Evolutionary conservation across 2,113 vertebrate species (phyloP).

Genomic region (Seriola quinqueradiata): DNA sequence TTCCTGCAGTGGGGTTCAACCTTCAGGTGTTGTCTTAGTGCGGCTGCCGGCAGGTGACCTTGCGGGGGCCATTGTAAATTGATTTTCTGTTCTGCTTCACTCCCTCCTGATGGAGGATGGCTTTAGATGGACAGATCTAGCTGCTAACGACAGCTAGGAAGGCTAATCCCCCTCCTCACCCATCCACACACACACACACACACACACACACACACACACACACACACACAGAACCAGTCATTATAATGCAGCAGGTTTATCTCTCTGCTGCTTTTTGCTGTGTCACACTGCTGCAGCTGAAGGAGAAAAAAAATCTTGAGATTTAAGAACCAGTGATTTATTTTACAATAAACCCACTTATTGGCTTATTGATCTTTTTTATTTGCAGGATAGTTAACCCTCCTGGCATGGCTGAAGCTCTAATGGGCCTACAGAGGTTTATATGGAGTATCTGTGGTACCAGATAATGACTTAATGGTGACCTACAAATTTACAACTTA

Average conservation of each 20-base stretch:
- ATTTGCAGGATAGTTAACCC: not conserved
- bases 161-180: conserved; percentile 4
- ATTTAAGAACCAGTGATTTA: not conserved
- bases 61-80: conserved; percentile 1
- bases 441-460: not conserved
- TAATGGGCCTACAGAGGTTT: not conserved
- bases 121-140: conserved; percentile 41
- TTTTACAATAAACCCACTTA: not conserved
- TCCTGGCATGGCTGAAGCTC: not conserved
- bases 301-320: conserved; percentile 6
- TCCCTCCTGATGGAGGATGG: not conserved
- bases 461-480: too few species aligned
- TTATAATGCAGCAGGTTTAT: conserved; percentile 6
- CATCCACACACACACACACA: not conserved
- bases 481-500: not conserved
- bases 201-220: not conserved
- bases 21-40: conserved; percentile 13
- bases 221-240: not conserved
- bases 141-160: conserved; percentile 11
- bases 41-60: conserved; percentile 15
- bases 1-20: not conserved
- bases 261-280: conserved; percentile 12
- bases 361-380: not conserved
- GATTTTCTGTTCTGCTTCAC: conserved; percentile 35
- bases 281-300: conserved; percentile 20